Evolutionary conservation across 92 coral and sea anemone species (phyloP), one percentile per base, ranked within the genome.

Genomic region (Pocillopora grandis): DNA sequence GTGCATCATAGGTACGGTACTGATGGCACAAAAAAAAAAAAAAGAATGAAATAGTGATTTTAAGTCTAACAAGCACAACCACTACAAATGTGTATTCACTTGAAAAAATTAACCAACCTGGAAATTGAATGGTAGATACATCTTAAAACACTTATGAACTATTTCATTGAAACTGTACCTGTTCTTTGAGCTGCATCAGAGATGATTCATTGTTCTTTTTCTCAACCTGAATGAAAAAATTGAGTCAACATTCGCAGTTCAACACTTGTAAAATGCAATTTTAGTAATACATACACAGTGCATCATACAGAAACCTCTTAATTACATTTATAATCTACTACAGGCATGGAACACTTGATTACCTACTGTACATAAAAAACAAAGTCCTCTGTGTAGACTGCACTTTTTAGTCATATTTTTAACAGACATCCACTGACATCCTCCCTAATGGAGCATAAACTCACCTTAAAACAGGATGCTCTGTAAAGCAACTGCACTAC

Each of bases 111-210:
- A 42, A 4, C 52, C 4, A 42, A 3, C 52, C 52, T 42, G 52
- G 4, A 7, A 42, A 42, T 42, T 42, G 52, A 42, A 42, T 42
- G 52, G 52, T 42, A 3, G 52, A 42, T 42, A 4, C 23, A 65
- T 2, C 19, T 13, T 65, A 16, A n/a, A 11, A n/a, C 10, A 66
- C 12, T n/a, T n/a, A 13, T 7, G 9, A 66, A 3, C n/a, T 64
- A 62, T 5, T 16, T 69, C 55, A 18, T 13, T 10, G 7, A 13
- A 62, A 36, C 65, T 73, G 62, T 64, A 94, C 99, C 92, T 94
- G 94, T 88, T 96, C 99, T 81, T 92, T 96, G 37, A 96, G 87
- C 87, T 96, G 99, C 99, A 96, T 96, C 77, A 96, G 90, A 82
- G 99, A 96, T 17, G 99, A 96, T 58, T 96, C 99, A 56, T 96